Evolutionary conservation across 2,888 invertebrate genomes (phyloP).

Genomic region (Caenorhabditis sp.): DNA sequence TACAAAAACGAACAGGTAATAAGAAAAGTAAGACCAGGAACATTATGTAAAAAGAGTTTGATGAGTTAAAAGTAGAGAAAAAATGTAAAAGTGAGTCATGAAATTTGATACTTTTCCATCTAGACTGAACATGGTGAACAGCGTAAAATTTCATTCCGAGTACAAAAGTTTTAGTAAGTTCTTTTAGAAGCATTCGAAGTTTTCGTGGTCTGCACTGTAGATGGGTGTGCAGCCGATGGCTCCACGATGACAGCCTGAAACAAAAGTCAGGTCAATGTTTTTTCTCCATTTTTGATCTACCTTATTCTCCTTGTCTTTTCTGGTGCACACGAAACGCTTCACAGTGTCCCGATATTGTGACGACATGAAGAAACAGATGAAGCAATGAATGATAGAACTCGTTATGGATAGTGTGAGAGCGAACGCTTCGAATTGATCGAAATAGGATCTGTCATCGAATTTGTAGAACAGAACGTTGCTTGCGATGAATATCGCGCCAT

Average conservation of each 20-base stretch:
- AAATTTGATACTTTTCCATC: too few species aligned
- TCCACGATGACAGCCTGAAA: background rate
- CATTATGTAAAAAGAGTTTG: too few species aligned
- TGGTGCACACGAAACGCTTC: background rate
- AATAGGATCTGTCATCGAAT: background rate
- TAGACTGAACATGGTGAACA: background rate
- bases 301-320: background rate
- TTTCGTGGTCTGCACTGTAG: background rate
- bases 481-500: background rate
- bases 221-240: background rate
- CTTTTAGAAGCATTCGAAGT: constrained; percentile 1
- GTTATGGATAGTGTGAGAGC: background rate
- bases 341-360: constrained; percentile 36
- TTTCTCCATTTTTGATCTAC: background rate
- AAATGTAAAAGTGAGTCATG: too few species aligned
- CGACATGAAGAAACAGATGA: constrained; percentile 40
- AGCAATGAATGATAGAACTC: constrained; percentile 1
- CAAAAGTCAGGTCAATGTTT: too few species aligned
- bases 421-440: background rate
- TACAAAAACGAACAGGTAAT: too few species aligned
- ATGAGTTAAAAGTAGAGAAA: too few species aligned
- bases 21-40: too few species aligned
- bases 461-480: background rate
- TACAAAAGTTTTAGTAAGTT: background rate
- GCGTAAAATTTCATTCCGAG: background rate